Evolutionary conservation across 2,797 vertebrate species (phyloP), one percentile per base, ranked within the genome.

Genomic region (Myotis findleyi): DNA sequence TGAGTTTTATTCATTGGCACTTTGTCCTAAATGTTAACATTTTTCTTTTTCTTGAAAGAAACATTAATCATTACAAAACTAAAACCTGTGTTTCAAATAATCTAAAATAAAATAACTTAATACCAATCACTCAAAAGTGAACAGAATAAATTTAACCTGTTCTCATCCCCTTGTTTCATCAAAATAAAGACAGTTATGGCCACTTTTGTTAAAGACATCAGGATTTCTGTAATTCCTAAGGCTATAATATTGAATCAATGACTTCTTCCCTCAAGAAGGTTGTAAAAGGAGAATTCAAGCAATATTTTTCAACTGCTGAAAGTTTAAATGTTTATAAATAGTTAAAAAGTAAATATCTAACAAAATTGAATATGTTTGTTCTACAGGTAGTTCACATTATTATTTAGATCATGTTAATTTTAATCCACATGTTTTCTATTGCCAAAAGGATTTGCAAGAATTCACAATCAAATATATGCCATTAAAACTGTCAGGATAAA

Each of bases 11-110:
- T 80, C 66, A 62, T 44, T 83, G 53, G 12, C 12, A 59, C 27
- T 88, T 90, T 80, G 33, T 91, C 38, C 20, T 75, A 69, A 59
- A 94, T 79, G 13, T 53, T 86, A 62, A 33, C 33, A 77, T 77
- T 90, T 69, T 11, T 73, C 44, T 66, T 95, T 93, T 76, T 86
- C 55, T 91, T 77, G 20, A 91, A 68, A 92, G 10, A 21, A 59
- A 36, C 25, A 83, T 81, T 59, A 79, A 53, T 51, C 18, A 51
- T 89, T 84, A 90, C 0, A 83, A 87, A 89, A 66, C 20, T 41
- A 87, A 64, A 64, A 66, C 1, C 17, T 73, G 8, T 53, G 77
- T 94, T 92, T 72, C 53, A 89, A 79, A 73, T 59, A 88, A 64
- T 79, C 69, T 88, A 64, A 92, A 71, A 41, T 59, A 88, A 89